Evolutionary conservation across 2,797 vertebrate genomes (phyloP).

Genomic region (Prunella strophiata): DNA sequence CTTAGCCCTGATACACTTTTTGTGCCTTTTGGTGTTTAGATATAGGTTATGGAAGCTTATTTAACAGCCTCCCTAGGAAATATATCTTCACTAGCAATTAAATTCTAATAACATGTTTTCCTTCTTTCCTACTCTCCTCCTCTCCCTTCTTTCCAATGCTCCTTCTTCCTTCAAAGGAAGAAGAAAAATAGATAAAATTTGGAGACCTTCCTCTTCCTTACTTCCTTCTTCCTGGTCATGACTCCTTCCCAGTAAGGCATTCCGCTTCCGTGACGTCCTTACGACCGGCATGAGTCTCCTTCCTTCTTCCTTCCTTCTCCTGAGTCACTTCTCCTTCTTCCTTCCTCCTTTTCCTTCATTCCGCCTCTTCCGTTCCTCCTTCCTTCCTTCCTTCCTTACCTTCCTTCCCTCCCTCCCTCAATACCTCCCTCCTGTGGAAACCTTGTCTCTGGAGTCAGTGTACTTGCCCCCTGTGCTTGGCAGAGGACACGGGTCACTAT

Average conservation of each 20-base stretch:
- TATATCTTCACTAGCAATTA: background rate
- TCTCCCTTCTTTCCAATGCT: background rate
- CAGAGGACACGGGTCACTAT: fast-evolving
- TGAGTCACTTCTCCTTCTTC: no score
- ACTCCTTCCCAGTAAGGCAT: no score
- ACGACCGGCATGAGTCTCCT: no score
- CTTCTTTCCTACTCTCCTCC: background rate
- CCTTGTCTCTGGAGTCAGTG: background rate
- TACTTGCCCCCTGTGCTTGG: background rate
- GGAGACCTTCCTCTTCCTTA: background rate
- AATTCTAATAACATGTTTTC: background rate
- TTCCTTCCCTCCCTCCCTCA: no score
- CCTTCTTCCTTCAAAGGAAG: background rate
- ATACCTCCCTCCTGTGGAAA: no score
- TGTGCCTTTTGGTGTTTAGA: background rate
- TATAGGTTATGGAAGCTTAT: background rate
- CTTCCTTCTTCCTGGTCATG: background rate
- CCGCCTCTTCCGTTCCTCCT: no score
- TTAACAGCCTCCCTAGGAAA: background rate
- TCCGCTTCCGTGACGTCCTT: no score
- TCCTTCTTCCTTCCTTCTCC: no score
- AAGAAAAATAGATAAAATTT: background rate
- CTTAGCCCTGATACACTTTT: background rate
- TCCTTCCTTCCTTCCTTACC: no score
- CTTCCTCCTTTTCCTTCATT: no score